These are phyloP conservation scores for Poeciliopsis occidentalis DNA, from an alignment of 2,113 vertebrate species.

Conservation along the genomic window DNA sequence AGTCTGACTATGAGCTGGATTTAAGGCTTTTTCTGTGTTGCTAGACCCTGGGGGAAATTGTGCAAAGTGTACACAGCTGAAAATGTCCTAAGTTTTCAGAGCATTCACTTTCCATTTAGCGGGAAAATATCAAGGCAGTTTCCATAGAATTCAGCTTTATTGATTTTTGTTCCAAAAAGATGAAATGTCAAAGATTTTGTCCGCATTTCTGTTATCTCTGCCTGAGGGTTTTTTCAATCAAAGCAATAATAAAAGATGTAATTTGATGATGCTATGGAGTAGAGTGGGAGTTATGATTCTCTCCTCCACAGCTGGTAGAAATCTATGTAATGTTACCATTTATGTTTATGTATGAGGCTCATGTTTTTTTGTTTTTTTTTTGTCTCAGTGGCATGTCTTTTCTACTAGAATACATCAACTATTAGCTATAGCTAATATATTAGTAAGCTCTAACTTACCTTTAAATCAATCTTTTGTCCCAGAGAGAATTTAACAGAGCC, in stretches of 20 bases:
- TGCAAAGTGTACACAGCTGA: constrained; percentile 32
- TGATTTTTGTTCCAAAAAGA: constrained; percentile 5
- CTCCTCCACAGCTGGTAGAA: neutral
- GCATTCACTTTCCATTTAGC: constrained; percentile 17
- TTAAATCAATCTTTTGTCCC: neutral
- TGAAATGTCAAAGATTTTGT: constrained; percentile 8
- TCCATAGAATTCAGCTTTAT: neutral
- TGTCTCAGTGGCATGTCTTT: neutral
- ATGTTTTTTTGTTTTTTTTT: neutral
- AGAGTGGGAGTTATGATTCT: constrained; percentile 13
- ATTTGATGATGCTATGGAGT: constrained; percentile 3
- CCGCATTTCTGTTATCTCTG: neutral
- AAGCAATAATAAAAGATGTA: constrained; percentile 19
- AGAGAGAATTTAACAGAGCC: neutral
- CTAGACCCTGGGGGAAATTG: constrained; percentile 39
- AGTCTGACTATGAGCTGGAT: constrained; percentile 48
- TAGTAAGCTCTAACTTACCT: neutral
- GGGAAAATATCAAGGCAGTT: constrained; percentile 3
- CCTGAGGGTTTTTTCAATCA: constrained; percentile 1
- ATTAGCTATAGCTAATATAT: neutral
- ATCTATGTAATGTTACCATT: neutral
- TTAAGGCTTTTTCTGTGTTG: constrained; percentile 40
- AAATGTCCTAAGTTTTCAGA: constrained; percentile 42
- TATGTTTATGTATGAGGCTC: neutral
- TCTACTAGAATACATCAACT: too few species aligned